Percentiles rank a stretch among this genome's conserved stretches.
phyloP scores from a whole-genome alignment of 1,140 invertebrate species.

The Globodera rostochiensis region DNA sequence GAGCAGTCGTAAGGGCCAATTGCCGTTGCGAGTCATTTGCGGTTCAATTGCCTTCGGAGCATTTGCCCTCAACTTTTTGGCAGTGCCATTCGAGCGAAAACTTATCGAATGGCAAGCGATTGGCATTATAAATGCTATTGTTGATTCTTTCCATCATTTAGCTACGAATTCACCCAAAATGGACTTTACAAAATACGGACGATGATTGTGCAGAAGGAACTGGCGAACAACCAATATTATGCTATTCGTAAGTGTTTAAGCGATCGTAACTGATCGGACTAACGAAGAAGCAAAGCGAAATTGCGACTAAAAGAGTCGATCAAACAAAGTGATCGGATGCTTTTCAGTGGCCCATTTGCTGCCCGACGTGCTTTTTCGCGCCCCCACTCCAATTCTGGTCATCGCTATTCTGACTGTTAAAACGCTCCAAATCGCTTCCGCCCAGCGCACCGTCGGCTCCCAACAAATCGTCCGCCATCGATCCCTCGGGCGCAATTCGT shows the following conservation, averaged over 20 bases:
- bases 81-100: conserved; percentile 58
- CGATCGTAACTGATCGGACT: not conserved
- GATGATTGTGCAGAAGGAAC: conserved; percentile 53
- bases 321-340: conserved; percentile 21
- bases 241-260: conserved; percentile 53
- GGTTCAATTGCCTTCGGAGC: conserved; percentile 53
- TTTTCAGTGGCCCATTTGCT: conserved; percentile 57
- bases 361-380: conserved; percentile 62
- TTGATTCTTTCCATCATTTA: conserved; percentile 12
- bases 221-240: conserved; percentile 58
- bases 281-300: not conserved
- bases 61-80: conserved; percentile 56
- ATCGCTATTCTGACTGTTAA: conserved; percentile 63
- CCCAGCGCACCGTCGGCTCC: conserved; percentile 46
- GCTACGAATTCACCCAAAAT: conserved; percentile 49
- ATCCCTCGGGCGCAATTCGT: conserved; percentile 17
- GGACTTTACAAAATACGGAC: conserved; percentile 43
- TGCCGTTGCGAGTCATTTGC: conserved; percentile 55
- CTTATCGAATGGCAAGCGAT: conserved; percentile 50
- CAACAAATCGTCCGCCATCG: conserved; percentile 23
- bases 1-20: conserved; percentile 61
- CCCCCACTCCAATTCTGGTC: conserved; percentile 59
- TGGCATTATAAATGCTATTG: not conserved
- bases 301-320: not conserved
- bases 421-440: conserved; percentile 58